A percentile compares a stretch with the other conserved stretches of the same genome.
phyloP scores from a whole-genome alignment of 2,797 vertebrate species.

The Poecilia gillii region DNA sequence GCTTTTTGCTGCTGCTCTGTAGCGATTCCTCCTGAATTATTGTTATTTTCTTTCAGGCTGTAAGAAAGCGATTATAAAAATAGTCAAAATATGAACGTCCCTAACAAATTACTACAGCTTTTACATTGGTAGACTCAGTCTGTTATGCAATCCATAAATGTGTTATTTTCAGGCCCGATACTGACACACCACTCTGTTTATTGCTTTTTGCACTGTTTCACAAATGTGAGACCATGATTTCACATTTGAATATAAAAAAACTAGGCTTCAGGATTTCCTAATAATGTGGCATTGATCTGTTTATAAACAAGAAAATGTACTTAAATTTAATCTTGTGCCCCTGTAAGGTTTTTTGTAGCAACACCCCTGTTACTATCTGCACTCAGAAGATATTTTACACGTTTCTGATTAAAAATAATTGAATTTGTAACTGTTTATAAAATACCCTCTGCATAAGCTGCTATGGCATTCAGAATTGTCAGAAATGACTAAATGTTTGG shows the following conservation, averaged over 20 bases:
- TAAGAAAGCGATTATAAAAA: background rate
- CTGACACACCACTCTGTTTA: background rate
- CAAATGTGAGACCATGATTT: too few species aligned
- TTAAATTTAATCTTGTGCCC: background rate
- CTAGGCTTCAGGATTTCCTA: background rate
- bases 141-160: background rate
- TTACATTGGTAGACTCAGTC: background rate
- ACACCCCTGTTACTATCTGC: background rate
- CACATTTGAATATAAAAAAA: background rate
- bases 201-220: background rate
- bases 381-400: background rate
- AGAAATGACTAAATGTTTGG: too few species aligned
- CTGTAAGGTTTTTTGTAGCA: background rate
- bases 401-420: too few species aligned
- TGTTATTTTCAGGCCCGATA: background rate
- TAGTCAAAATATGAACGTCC: background rate
- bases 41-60: background rate
- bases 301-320: background rate
- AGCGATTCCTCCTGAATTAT: background rate
- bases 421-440: background rate
- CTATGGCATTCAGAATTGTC: background rate
- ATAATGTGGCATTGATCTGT: background rate
- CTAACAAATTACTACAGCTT: background rate
- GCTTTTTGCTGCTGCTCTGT: background rate
- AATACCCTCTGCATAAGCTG: background rate